phyloP scores from a whole-genome alignment of 2,113 vertebrate species.

The Lucifuga dentata region DNA sequence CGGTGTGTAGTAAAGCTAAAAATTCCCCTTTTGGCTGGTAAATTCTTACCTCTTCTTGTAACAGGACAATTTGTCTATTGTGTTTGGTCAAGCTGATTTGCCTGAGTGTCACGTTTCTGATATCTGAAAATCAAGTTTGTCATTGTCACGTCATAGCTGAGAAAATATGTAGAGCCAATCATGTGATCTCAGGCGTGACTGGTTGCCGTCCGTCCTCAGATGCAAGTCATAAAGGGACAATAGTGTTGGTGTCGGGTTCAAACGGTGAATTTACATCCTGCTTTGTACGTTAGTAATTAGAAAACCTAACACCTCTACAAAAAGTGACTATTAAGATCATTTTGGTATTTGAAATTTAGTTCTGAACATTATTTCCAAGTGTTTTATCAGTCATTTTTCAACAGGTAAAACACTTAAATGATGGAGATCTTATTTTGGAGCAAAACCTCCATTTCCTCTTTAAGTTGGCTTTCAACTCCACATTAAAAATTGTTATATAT shows the following conservation, averaged over 20 bases:
- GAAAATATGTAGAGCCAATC: conserved; percentile 31
- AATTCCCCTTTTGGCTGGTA: background rate
- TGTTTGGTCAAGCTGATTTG: background rate
- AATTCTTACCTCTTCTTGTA: background rate
- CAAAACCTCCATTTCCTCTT: too few relatives aligned
- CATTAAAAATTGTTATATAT: too few relatives aligned
- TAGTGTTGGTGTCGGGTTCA: background rate
- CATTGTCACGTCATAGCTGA: background rate
- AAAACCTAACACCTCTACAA: too few relatives aligned
- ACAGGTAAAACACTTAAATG: background rate
- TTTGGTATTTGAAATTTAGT: background rate
- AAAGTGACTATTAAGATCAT: background rate
- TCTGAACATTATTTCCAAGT: background rate
- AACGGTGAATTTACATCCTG: background rate
- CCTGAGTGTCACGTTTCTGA: conserved; percentile 28
- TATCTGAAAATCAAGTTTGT: conserved; percentile 40
- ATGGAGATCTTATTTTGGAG: background rate
- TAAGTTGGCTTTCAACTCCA: too few relatives aligned
- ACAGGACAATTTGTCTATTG: conserved; percentile 2
- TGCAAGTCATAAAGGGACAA: background rate
- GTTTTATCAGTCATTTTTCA: background rate
- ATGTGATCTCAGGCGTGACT: conserved; percentile 14
- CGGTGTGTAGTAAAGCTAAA: background rate
- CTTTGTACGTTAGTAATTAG: background rate
- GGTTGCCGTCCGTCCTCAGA: background rate